Conservation (phyloP, 2,888 invertebrate species). For the Callosobruchus maculatus region DNA sequence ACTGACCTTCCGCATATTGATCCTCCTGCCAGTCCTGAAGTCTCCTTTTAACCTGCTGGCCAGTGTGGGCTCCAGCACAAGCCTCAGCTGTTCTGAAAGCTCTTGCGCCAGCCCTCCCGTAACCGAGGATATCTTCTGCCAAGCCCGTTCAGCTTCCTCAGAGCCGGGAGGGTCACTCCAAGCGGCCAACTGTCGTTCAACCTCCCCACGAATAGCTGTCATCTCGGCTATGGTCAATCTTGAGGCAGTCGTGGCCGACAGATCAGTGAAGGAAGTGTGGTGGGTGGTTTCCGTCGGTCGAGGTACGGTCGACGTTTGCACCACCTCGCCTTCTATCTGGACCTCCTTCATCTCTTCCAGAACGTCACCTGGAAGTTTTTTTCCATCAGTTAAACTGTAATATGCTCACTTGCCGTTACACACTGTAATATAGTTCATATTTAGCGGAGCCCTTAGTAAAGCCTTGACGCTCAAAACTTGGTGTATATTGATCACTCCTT, state of each 20-base stretch:
- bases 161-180: conserved; percentile 53
- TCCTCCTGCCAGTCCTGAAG: conserved; percentile 91
- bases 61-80: conserved; percentile 93
- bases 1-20: conserved; percentile 89
- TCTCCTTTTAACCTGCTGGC: conserved; percentile 91
- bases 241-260: conserved; percentile 26
- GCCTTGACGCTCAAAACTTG: too few species aligned
- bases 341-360: conserved; percentile 49
- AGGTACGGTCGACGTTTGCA: conserved; percentile 62
- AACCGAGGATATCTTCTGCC: conserved; percentile 61
- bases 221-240: conserved; percentile 44
- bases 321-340: conserved; percentile 71
- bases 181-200: conserved; percentile 51
- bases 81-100: conserved; percentile 87
- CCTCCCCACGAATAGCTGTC: conserved; percentile 48
- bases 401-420: too few species aligned
- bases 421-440: too few species aligned
- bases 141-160: conserved; percentile 53
- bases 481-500: too few species aligned
- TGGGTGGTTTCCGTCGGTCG: conserved; percentile 72
- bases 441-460: too few species aligned
- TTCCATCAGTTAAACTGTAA: too few species aligned
- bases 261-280: conserved; percentile 59
- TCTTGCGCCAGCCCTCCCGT: conserved; percentile 70
- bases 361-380: conserved; percentile 34